phyloP scores from a whole-genome alignment of 35 echinoderm and acorn worm genomes.

The Eucidaris tribuloides region DNA sequence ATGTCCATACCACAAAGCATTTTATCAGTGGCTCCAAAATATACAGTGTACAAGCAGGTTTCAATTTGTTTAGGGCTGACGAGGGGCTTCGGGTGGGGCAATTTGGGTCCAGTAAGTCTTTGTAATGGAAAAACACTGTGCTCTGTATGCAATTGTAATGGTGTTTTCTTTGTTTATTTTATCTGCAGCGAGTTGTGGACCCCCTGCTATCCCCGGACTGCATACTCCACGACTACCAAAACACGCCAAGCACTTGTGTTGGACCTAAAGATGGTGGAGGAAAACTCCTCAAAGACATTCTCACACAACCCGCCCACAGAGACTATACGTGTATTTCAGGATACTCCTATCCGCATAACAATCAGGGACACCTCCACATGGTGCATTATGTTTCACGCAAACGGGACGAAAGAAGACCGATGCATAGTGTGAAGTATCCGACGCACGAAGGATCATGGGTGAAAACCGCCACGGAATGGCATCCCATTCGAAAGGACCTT shows the following conservation, averaged over 20 bases:
- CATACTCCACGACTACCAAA: conserved; percentile 73
- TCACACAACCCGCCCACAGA: conserved; percentile 61
- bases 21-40: too few species aligned
- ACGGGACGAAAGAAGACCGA: conserved; percentile 27
- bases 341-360: conserved; percentile 69
- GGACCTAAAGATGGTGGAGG: conserved; percentile 62
- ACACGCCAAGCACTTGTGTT: conserved; percentile 53
- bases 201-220: conserved; percentile 48
- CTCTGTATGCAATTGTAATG: background rate
- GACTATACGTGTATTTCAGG: conserved; percentile 49
- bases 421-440: conserved; percentile 60
- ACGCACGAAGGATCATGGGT: conserved; percentile 68
- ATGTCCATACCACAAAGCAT: too few species aligned
- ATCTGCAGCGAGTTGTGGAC: conserved; percentile 56
- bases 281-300: conserved; percentile 72
- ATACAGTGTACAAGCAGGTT: too few species aligned
- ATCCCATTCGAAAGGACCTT: conserved; percentile 48
- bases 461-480: conserved; percentile 69
- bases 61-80: too few species aligned
- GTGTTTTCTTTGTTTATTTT: conserved; percentile 14
- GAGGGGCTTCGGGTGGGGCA: too few species aligned
- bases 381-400: conserved; percentile 79
- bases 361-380: conserved; percentile 80
- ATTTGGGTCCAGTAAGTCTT: too few species aligned
- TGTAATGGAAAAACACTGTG: too few species aligned